Conservation (phyloP, 2,113 vertebrate species). For the Pampusana beccarii region DNA sequence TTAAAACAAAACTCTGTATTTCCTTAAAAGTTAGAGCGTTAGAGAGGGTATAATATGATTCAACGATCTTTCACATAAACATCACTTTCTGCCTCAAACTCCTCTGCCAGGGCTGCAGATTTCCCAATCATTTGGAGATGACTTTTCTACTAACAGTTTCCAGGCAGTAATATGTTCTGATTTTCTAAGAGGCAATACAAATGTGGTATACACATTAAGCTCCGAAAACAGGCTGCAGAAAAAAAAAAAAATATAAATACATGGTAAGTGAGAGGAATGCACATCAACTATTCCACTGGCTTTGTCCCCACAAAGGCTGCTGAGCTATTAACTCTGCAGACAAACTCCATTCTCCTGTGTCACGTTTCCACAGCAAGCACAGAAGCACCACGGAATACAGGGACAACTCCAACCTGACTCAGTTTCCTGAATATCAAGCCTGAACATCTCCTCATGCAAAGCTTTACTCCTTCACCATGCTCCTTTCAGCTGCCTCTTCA, state of each 20-base stretch:
- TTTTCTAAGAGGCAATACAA: not conserved
- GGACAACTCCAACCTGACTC: not conserved
- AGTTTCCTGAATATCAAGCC: not conserved
- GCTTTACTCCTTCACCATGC: not conserved
- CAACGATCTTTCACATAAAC: not conserved
- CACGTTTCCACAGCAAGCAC: not conserved
- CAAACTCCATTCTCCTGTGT: not conserved
- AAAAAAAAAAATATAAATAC: not conserved
- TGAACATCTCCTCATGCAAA: accelerated
- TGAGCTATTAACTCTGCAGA: not conserved
- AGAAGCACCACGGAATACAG: accelerated
- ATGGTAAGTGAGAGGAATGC: not conserved
- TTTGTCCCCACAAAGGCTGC: not conserved
- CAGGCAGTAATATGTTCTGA: not conserved
- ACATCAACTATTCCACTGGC: not conserved
- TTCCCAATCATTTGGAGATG: not conserved
- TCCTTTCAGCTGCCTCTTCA: not conserved
- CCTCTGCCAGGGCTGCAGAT: not conserved
- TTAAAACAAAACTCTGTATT: not conserved
- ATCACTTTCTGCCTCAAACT: not conserved
- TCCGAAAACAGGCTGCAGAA: not conserved
- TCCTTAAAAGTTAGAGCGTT: not conserved
- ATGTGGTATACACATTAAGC: accelerated
- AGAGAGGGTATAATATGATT: not conserved
- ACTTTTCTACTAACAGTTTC: not conserved